Evolutionary conservation across 2,888 invertebrate species (phyloP), one percentile per base, ranked within the genome.

Genomic region (Cataglyphis albicans): DNA sequence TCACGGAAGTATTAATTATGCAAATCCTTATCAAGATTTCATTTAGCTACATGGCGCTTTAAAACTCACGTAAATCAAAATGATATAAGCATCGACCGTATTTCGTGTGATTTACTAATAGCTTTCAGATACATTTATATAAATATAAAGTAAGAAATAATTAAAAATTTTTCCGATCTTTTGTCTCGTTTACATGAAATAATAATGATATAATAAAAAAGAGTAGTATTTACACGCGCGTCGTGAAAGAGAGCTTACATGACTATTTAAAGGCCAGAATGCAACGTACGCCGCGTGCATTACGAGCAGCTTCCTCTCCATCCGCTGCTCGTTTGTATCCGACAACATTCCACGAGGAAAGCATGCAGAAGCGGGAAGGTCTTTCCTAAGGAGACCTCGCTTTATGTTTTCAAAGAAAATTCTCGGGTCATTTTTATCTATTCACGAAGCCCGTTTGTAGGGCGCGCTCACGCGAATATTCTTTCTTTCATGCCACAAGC

Each of bases 321-420:
- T 67, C n/a, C 41, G 44, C 32, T 21, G 15, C 9, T 15, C n/a
- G 55, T 67, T 55, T 76, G 25, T 67, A 52, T 38, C 15, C 61
- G 61, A 67, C 35, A 18, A 41, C 55, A 76, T 76, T 76, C 68
- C 68, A 29, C 38, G 15, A 67, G n/a, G 55, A 15, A 55, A 68
- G 29, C 29, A 68, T n/a, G 38, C 29, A 15, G 21, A 41, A 38
- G 4, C 55, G 67, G 29, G 38, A n/a, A 29, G 12, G 21, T 44
- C 68, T 55, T 15, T n/a, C 41, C 35, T 18, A 29, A 67, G 15
- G 12, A 21, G 15, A 38, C 1, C 38, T 29, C 7, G 18, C 68
- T 76, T 76, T 76, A 68, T n/a, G 6, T 52, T 76, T 32, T 68
- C 55, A 76, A 35, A 76, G 68, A 68, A 76, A 76, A 76, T 68